Percentiles rank a stretch among this genome's conserved stretches.
These are phyloP conservation scores for Scaptomyza cyrtandrae DNA, from an alignment of 2,888 invertebrate genomes.

Conservation along the genomic window DNA sequence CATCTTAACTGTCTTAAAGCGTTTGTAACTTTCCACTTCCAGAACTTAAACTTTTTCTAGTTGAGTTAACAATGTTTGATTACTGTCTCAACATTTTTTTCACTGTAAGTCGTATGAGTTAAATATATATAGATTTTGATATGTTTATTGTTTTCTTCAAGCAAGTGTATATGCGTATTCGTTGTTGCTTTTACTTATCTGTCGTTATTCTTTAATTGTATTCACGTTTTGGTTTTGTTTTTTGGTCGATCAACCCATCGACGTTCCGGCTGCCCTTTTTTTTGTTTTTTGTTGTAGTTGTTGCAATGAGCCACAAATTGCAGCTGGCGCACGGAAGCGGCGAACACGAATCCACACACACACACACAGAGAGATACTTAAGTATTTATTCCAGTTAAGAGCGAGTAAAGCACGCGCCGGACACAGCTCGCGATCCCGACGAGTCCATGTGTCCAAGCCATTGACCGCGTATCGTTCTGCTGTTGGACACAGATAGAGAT, in stretches of 20 bases:
- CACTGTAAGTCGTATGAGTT: too few relatives aligned
- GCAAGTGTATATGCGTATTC: conserved; percentile 7
- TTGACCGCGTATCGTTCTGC: conserved; percentile 68
- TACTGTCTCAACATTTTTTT: too few relatives aligned
- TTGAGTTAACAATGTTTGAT: too few relatives aligned
- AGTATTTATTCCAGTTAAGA: conserved; percentile 4
- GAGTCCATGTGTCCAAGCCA: conserved; percentile 52
- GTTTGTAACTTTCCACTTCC: conserved; percentile 2
- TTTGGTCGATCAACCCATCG: conserved; percentile 36
- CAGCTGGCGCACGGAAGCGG: conserved; percentile 76
- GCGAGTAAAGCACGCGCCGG: conserved; percentile 74
- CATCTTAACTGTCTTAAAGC: conserved; percentile 10
- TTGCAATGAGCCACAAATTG: conserved; percentile 60
- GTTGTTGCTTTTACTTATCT: background rate
- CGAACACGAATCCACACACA: conserved; percentile 56
- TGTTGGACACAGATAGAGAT: conserved; percentile 3
- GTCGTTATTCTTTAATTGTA: conserved; percentile 38
- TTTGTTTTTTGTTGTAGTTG: conserved; percentile 37
- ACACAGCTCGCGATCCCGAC: conserved; percentile 58
- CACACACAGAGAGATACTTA: background rate
- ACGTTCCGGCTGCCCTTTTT: conserved; percentile 66
- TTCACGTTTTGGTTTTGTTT: conserved; percentile 27
- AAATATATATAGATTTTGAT: too few relatives aligned
- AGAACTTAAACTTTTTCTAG: background rate
- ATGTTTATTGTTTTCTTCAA: too few relatives aligned